A percentile compares a stretch with the other conserved stretches of the same genome.
Evolutionary conservation across 2,888 invertebrate species (phyloP).

Genomic region (Oscheius myriophilus): DNA sequence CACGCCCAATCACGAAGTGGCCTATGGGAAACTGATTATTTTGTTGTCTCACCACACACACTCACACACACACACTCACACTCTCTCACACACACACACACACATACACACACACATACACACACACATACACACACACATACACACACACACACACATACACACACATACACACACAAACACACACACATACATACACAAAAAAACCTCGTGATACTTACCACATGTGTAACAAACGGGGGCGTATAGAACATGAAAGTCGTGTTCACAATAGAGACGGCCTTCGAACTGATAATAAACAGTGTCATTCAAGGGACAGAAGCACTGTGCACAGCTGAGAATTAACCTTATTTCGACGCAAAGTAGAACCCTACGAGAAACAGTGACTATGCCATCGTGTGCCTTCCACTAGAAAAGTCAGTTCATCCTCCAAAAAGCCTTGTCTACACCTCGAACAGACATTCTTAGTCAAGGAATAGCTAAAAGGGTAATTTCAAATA

Average conservation of each 20-base stretch:
- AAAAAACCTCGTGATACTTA: slow-evolving; percentile 19
- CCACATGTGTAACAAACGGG: slow-evolving; percentile 52
- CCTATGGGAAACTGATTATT: neutral
- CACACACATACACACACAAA: no score
- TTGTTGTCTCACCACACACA: no score
- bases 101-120: no score
- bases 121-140: no score
- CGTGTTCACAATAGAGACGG: slow-evolving; percentile 50
- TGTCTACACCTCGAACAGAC: slow-evolving; percentile 11
- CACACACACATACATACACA: no score
- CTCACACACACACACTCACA: no score
- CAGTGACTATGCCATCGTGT: slow-evolving; percentile 24
- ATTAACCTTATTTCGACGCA: neutral
- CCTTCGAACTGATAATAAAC: slow-evolving; percentile 98
- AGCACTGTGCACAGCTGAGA: slow-evolving; percentile 92
- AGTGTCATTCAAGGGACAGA: slow-evolving; percentile 94
- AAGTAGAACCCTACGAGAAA: slow-evolving; percentile 8
- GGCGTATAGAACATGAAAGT: slow-evolving; percentile 46
- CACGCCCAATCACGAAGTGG: slow-evolving; percentile 36
- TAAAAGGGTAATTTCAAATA: no score
- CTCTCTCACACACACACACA: no score
- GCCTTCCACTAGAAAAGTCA: slow-evolving; percentile 14
- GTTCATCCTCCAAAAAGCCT: slow-evolving; percentile 12
- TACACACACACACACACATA: no score
- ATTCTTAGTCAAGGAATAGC: neutral